phyloP scores from a whole-genome alignment of 1,140 invertebrate genomes.

The Lerema accius region DNA sequence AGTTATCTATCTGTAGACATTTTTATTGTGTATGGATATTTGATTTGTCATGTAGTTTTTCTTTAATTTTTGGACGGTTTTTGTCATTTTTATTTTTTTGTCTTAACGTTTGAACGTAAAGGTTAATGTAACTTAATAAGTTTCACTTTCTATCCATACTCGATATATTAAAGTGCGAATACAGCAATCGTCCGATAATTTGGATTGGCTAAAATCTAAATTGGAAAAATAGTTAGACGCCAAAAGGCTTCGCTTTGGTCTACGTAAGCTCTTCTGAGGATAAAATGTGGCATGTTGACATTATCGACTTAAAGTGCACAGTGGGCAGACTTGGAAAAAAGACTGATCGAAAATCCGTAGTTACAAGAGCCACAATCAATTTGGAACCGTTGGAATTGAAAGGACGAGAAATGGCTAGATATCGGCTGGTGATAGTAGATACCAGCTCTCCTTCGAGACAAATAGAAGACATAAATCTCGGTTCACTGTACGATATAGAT shows the following conservation, averaged over 20 bases:
- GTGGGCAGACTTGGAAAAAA: slow-evolving; percentile 28
- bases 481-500: slow-evolving; percentile 4
- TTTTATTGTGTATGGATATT: too few species aligned
- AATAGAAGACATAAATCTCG: slow-evolving; percentile 33
- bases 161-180: too few species aligned
- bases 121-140: too few species aligned
- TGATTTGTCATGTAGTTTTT: too few species aligned
- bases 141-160: too few species aligned
- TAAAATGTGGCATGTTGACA: slow-evolving; percentile 29
- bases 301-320: slow-evolving; percentile 29
- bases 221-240: background rate
- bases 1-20: too few species aligned
- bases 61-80: too few species aligned
- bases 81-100: too few species aligned
- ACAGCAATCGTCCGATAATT: too few species aligned
- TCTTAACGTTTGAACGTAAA: too few species aligned
- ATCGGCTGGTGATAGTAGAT: slow-evolving; percentile 23
- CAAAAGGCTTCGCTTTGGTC: background rate
- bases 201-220: background rate
- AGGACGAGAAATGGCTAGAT: slow-evolving; percentile 35
- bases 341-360: slow-evolving; percentile 29
- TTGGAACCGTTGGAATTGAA: slow-evolving; percentile 33
- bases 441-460: slow-evolving; percentile 20
- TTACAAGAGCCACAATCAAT: slow-evolving; percentile 31
- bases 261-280: slow-evolving; percentile 16